These are phyloP conservation scores for Sitta europaea DNA, from an alignment of 2,113 vertebrate species.

Conservation along the genomic window DNA sequence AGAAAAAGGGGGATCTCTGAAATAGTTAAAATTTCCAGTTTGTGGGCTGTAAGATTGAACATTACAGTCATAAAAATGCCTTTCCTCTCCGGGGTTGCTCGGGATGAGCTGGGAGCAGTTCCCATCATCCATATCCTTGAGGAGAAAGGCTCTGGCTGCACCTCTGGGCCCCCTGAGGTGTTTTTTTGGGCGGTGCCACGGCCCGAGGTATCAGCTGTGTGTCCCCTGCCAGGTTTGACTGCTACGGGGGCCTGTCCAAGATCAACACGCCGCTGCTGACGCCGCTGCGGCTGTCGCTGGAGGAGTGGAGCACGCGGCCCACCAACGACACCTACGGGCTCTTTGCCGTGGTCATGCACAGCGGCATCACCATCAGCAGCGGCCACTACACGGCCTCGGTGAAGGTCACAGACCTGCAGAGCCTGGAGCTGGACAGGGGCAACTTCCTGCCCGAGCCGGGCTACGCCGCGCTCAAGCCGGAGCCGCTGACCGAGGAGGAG, in stretches of 20 bases:
- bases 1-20: neutral
- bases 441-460: slow-evolving; percentile 65
- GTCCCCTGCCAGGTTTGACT: slow-evolving; percentile 77
- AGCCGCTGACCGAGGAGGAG: slow-evolving; percentile 70
- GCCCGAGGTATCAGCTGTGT: neutral
- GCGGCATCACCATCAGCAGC: slow-evolving; percentile 94
- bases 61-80: fast-evolving
- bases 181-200: neutral
- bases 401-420: slow-evolving; percentile 81
- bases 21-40: fast-evolving
- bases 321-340: slow-evolving; percentile 85
- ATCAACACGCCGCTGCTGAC: slow-evolving; percentile 95
- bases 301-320: slow-evolving; percentile 91
- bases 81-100: neutral
- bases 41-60: neutral
- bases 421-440: slow-evolving; percentile 69
- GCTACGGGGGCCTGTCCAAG: slow-evolving; percentile 92
- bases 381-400: slow-evolving; percentile 96
- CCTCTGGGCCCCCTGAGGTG: fast-evolving
- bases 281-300: slow-evolving; percentile 84
- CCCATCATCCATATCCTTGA: fast-evolving
- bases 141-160: fast-evolving
- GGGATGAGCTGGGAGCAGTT: neutral
- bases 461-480: slow-evolving; percentile 63
- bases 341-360: slow-evolving; percentile 97